These are phyloP conservation scores for Cerceris rybyensis DNA, from an alignment of 2,888 invertebrate species.

Conservation along the genomic window DNA sequence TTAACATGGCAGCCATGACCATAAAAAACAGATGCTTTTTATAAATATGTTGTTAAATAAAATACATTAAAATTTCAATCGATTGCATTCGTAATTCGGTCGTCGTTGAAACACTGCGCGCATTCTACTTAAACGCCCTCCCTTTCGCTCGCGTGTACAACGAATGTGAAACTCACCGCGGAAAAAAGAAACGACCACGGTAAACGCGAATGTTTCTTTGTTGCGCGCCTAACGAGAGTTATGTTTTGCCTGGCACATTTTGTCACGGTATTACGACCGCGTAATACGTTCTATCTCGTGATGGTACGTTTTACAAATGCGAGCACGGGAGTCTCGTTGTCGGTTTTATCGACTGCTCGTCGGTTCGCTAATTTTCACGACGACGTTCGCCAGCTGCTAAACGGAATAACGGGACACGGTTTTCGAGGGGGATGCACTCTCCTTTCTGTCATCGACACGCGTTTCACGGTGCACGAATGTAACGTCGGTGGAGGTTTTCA, in stretches of 20 bases:
- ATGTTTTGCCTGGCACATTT: not conserved
- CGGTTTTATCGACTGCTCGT: slow-evolving; percentile 3
- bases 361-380: not conserved
- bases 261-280: not conserved
- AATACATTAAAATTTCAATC: too few species aligned
- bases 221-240: not conserved
- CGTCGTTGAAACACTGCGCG: too few species aligned
- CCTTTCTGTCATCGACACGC: not conserved
- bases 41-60: too few species aligned
- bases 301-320: not conserved
- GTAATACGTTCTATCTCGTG: not conserved
- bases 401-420: not conserved
- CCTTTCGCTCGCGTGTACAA: too few species aligned
- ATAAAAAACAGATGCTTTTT: too few species aligned
- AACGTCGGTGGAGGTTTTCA: too few species aligned
- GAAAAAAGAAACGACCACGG: too few species aligned
- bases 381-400: not conserved
- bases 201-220: not conserved
- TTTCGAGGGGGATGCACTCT: not conserved
- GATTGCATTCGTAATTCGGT: too few species aligned
- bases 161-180: too few species aligned
- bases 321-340: not conserved
- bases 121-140: too few species aligned
- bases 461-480: too few species aligned
- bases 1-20: too few species aligned